These are phyloP conservation scores for Istiophorus platypterus DNA, from an alignment of 2,113 vertebrate species.

Conservation along the genomic window DNA sequence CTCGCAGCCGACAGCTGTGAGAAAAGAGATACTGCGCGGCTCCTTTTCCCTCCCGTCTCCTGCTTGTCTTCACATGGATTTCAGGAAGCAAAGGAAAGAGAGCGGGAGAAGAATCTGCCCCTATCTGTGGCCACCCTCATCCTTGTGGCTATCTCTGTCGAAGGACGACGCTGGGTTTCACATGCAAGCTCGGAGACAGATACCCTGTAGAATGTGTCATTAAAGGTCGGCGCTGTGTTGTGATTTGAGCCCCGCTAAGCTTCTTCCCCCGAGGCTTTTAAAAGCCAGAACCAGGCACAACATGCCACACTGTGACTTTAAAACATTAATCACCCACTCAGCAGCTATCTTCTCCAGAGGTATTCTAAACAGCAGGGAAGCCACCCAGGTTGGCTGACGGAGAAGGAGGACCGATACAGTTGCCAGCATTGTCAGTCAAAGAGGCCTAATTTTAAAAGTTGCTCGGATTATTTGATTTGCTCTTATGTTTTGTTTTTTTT, in stretches of 20 bases:
- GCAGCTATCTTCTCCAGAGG: conserved; percentile 56
- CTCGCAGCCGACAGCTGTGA: conserved; percentile 23
- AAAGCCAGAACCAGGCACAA: conserved; percentile 67
- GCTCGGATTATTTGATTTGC: background rate
- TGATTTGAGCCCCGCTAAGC: conserved; percentile 60
- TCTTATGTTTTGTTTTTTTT: background rate
- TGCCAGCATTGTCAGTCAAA: conserved; percentile 21
- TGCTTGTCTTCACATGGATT: conserved; percentile 45
- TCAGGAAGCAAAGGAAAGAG: conserved; percentile 35
- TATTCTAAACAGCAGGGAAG: conserved; percentile 67
- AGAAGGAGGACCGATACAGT: conserved; percentile 24
- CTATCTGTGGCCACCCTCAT: conserved; percentile 79
- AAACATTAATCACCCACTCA: conserved; percentile 75
- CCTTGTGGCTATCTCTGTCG: conserved; percentile 64
- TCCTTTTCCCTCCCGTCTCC: conserved; percentile 19
- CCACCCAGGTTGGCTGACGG: conserved; percentile 68
- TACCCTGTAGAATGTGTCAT: conserved; percentile 69
- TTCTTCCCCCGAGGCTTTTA: conserved; percentile 51
- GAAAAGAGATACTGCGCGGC: conserved; percentile 55
- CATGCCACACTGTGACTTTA: conserved; percentile 54
- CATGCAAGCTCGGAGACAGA: conserved; percentile 74
- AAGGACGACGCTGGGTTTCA: conserved; percentile 60
- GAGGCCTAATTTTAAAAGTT: background rate
- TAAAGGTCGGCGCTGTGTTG: conserved; percentile 64
- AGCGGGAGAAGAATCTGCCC: conserved; percentile 71